Percentiles rank a stretch among this genome's conserved stretches.
Evolutionary conservation across 2,797 vertebrate genomes (phyloP).

Genomic region (Notamacropus eugenii): DNA sequence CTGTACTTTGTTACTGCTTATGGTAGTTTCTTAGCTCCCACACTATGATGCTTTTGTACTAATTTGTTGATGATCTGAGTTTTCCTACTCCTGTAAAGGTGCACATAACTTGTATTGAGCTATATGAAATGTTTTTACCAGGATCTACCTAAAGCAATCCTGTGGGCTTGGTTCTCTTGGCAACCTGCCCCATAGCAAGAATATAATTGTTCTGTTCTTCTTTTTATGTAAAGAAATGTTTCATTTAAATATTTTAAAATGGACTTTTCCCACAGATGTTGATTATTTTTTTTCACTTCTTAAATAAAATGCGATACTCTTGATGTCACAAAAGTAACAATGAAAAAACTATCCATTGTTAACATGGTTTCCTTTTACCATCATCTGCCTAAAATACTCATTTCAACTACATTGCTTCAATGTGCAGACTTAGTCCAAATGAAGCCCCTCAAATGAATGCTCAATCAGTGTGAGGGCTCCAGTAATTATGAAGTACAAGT

Average conservation of each 20-base stretch:
- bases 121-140: not conserved
- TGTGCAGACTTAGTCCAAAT: not conserved
- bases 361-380: not conserved
- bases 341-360: not conserved
- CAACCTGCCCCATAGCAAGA: not conserved
- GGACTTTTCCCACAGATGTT: conserved; percentile 67
- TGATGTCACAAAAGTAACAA: conserved; percentile 54
- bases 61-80: not conserved
- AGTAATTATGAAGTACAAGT: not conserved
- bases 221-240: conserved; percentile 75
- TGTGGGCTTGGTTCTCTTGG: not conserved
- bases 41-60: not conserved
- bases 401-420: not conserved
- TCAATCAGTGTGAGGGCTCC: not conserved
- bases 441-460: not conserved
- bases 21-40: conserved; percentile 1
- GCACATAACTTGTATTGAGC: not conserved
- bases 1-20: conserved; percentile 52
- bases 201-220: conserved; percentile 64
- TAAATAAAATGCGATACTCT: conserved; percentile 69
- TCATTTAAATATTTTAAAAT: conserved; percentile 71
- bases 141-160: not conserved
- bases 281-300: conserved; percentile 68
- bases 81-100: not conserved
- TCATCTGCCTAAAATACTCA: not conserved